Conservation (phyloP, 2,797 vertebrate genomes). For the Neosalanx taihuensis region DNA sequence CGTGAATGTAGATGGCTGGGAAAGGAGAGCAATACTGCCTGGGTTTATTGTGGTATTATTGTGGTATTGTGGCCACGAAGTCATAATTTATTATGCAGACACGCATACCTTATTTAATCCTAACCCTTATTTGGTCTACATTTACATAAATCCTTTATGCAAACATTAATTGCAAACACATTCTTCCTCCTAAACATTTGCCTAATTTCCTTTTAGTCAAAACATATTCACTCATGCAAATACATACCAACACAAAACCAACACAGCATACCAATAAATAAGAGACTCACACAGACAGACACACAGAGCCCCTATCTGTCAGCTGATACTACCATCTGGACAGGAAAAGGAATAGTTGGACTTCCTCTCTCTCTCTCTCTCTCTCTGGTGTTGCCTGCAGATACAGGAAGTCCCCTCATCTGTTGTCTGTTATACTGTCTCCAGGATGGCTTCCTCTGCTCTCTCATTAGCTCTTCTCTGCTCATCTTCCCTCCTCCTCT, state of each 20-base stretch:
- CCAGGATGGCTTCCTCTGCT: neutral
- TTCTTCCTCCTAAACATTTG: neutral
- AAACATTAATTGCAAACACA: neutral
- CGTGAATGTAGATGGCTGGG: no score
- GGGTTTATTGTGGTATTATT: no score
- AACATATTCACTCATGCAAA: neutral
- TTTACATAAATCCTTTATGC: neutral
- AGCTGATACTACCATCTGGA: conserved; percentile 70
- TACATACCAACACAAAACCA: neutral
- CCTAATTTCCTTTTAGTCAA: neutral
- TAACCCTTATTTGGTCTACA: neutral
- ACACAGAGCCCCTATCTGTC: conserved; percentile 43
- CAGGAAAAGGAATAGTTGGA: conserved; percentile 63
- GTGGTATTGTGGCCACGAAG: no score
- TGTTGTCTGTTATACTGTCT: neutral
- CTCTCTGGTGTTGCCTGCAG: neutral
- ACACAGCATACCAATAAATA: no score
- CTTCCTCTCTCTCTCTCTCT: conserved; percentile 43
- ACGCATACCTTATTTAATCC: neutral
- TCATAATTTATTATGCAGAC: no score
- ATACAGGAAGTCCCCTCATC: neutral
- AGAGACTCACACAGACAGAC: neutral
- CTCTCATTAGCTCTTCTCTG: no score
- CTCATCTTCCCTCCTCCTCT: no score
- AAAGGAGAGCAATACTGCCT: no score